Percentiles rank a stretch among this genome's conserved stretches.
Evolutionary conservation across 92 coral and sea anemone genomes (phyloP).

Genomic region (Heliopora coerulea): DNA sequence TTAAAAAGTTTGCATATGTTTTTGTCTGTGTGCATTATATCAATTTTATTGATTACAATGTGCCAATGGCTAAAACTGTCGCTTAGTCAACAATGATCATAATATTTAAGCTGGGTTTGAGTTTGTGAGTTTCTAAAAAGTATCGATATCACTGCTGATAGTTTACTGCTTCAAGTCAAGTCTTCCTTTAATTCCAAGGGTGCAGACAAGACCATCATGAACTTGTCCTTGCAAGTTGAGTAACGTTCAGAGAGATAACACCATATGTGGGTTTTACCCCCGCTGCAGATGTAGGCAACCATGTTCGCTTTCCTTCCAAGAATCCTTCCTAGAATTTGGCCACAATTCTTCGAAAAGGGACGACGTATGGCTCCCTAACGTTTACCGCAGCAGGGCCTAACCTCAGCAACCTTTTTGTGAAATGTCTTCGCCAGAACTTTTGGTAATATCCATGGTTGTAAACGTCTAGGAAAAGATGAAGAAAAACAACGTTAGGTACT

Average conservation of each 20-base stretch:
- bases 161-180: constrained; percentile 55
- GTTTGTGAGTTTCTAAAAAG: not conserved
- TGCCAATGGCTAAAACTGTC: too few relatives aligned
- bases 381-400: constrained; percentile 90
- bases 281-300: constrained; percentile 65
- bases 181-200: constrained; percentile 64
- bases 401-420: constrained; percentile 96
- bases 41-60: too few relatives aligned
- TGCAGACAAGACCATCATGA: constrained; percentile 74
- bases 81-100: too few relatives aligned
- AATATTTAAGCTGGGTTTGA: too few relatives aligned
- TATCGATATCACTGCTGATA: not conserved
- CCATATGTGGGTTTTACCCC: constrained; percentile 48
- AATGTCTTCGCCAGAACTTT: constrained; percentile 77
- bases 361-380: constrained; percentile 24
- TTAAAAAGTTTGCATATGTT: too few relatives aligned
- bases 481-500: not conserved
- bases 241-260: constrained; percentile 1
- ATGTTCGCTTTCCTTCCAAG: not conserved
- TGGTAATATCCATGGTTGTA: constrained; percentile 74
- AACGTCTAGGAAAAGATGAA: constrained; percentile 58
- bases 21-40: too few relatives aligned
- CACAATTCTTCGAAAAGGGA: too few relatives aligned
- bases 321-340: not conserved
- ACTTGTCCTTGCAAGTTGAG: constrained; percentile 43